Base-by-base conservation (phyloP, 2,113 vertebrate species). In the Odontophorus gujanensis region DNA sequence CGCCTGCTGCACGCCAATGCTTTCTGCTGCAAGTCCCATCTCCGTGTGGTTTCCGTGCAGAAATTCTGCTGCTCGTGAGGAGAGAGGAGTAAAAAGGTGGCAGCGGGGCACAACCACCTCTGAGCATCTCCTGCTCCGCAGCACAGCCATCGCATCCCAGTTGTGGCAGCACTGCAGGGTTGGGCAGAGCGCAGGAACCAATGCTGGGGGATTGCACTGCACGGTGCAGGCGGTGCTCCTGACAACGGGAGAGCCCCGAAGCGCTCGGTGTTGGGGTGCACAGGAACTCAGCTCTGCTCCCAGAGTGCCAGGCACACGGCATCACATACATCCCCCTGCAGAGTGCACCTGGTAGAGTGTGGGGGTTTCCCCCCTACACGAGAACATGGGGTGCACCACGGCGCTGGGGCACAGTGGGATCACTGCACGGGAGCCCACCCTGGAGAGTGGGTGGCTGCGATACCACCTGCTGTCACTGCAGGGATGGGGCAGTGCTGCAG, bases 251-350 rank as follows among this genome's bases (percentile, higher is more conserved):
- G 61, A 16, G 11, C 22, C 65, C 62, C 2, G 0, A 15, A 45
- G 0, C 2, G 30, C 55, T 12, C 47, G 13, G 7, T 1, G 20
- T 4, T 5, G 5, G 73, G 28, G 7, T 3, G 21, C 12, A 3
- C 5, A 0, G 1, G 26, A 11, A 26, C 16, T 11, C 26, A 57
- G n/a, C 58, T 32, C 55, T 55, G 53, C 30, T 18, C 48, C 78
- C 11, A 26, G 30, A 40, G 0, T 4, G 48, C 40, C 2, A 0
- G 19, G 13, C 13, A 9, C 0, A 3, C 2, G 36, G 53, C 5
- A 19, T 7, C 1, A 13, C 47, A n/a, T 2, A 6, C 32, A 38
- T 2, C 69, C 58, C 43, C 42, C 2, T 6, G 47, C 74, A 72
- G 20, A 68, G 57, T 11, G 24, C 26, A 1, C 34, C 13, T 20